Base-by-base conservation (phyloP, 2,113 vertebrate species). In the Gymnocephalus cernua region DNA sequence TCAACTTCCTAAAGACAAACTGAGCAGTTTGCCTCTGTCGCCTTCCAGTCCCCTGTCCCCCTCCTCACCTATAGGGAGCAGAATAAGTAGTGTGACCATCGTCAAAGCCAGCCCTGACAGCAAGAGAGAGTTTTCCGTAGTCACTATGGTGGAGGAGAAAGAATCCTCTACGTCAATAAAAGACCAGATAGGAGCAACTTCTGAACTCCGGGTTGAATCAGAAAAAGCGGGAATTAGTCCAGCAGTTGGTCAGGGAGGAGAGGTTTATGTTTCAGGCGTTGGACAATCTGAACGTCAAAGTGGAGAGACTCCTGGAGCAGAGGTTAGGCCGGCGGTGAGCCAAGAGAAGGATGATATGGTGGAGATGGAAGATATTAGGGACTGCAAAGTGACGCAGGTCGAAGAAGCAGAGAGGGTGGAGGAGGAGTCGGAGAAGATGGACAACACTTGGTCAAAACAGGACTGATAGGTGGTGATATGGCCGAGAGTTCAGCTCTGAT, bases 361-460 rank as follows among this genome's bases (percentile, higher is more conserved):
- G 47, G 74, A 93, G 57, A 93, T 94, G 92, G 88, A 93, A 68
- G 90, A 93, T 16, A 87, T 92, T 32, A 86, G 66, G 77, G 87
- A 91, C 79, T 93, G 92, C 58, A 88, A 87, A 76, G 90, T 93
- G 56, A 91, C 29, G 15, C 74, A 78, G 44, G 66, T 32, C 6
- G 79, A 77, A 29, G 76, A 75, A 69, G 12, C 21, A n/a, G 21
- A 57, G 18, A 35, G 3, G 1, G 4, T 10, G 19, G 64, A 78
- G 25, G 65, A 78, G 1, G 41, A 38, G 1, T 16, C 16, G 45
- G 58, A 66, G 16, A 63, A 75, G 57, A 14, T 13, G 21, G 47
- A 8, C 2, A 25, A 53, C 6, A 38, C 62, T 57, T 51, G 23
- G 41, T 32, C 14, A 4, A 66, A 74, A 21, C 44, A 59, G 12